Base-by-base conservation (phyloP, 1,140 invertebrate genomes). In the Aphis gossypii region DNA sequence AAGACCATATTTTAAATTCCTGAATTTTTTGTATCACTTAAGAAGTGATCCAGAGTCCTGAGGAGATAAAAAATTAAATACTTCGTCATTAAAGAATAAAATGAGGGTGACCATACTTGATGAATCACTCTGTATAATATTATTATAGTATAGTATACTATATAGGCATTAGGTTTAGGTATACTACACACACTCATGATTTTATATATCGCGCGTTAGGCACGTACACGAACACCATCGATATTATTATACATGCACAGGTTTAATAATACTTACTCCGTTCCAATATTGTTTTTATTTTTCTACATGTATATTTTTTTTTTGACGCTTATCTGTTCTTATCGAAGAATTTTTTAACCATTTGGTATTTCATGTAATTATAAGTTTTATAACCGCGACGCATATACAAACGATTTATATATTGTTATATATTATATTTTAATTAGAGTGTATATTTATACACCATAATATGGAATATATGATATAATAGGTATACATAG, bases 221-320 rank as follows among this genome's bases (percentile, higher is more conserved):
- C 76, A 83, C 60, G 60, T 76, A 76, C 60, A 76, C n/a, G 30
- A n/a, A 76, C 60, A n/a, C 60, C 60, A 76, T 76, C 60, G 25
- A 68, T 68, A 68, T 68, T 11, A 76, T 76, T 76, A 18, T n/a
- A 76, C 5, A 76, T 68, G 30, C 11, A 76, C n/a, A n/a, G 30
- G 60, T 20, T 76, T 76, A 76, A 76, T 14, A 76, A 76, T 14
- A 76, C 30, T 30, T 68, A 30, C 60, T 1, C 60, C n/a, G 5
- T n/a, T 76, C n/a, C 60, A 76, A n/a, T 76, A 76, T 76, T 76
- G 76, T 83, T 83, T n/a, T 83, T 83, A 38, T 83, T 83, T 83
- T 83, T 18, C 7, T 21, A 21, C 35, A 8, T 38, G 8, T 38
- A n/a, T n/a, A n/a, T 68, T 11, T 30, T 30, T 30, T 83, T 83